phyloP scores from a whole-genome alignment of 2,797 vertebrate species.

The Paguma larvata region DNA sequence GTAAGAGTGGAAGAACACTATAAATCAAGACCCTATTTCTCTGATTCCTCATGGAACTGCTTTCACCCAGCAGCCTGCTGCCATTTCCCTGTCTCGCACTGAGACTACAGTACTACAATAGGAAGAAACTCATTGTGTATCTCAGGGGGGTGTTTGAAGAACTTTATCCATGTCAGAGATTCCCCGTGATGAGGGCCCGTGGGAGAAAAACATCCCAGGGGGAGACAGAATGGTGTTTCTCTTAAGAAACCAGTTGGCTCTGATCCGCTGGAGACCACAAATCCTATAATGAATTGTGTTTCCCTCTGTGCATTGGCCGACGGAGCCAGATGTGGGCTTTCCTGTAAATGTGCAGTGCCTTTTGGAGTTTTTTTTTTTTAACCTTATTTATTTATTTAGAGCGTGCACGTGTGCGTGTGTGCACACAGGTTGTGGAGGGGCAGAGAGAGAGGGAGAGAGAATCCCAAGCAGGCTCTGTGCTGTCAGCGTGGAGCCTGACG shows the following conservation, averaged over 20 bases:
- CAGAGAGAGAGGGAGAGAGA: too few relatives aligned
- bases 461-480: too few relatives aligned
- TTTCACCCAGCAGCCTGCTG: background rate
- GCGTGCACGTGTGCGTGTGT: too few relatives aligned
- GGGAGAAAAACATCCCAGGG: background rate
- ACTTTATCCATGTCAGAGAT: background rate
- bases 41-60: fast-evolving
- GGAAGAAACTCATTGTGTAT: background rate
- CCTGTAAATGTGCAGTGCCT: background rate
- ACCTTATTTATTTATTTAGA: too few relatives aligned
- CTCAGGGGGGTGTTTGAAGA: background rate
- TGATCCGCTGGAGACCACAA: background rate
- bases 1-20: background rate
- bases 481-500: too few relatives aligned
- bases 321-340: background rate
- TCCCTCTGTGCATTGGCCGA: background rate
- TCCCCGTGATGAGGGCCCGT: background rate
- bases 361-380: too few relatives aligned
- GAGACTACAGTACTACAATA: background rate
- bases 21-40: background rate
- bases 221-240: background rate
- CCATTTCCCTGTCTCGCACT: background rate
- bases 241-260: background rate
- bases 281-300: background rate
- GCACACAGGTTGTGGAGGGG: too few relatives aligned